phyloP scores from a whole-genome alignment of 1,140 invertebrate species.

The Pogonognathellus flavescens region DNA sequence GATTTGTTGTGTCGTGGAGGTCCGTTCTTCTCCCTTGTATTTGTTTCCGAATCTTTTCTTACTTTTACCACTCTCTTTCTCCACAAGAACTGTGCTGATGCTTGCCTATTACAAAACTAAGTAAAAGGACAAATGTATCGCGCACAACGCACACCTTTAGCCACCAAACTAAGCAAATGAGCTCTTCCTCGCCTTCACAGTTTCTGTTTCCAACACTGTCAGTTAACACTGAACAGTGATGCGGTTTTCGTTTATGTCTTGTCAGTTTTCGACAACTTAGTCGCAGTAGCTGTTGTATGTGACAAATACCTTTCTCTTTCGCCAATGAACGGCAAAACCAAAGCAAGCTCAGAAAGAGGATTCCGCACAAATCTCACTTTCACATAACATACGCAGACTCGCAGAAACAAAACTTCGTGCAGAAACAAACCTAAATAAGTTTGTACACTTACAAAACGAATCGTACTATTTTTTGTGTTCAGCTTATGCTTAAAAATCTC shows the following conservation, averaged over 20 bases:
- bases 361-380: neutral
- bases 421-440: neutral
- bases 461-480: too few species aligned
- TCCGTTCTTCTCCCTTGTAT: neutral
- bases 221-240: too few species aligned
- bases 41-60: slow-evolving; percentile 1
- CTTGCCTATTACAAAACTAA: too few species aligned
- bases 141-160: too few species aligned
- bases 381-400: slow-evolving; percentile 28
- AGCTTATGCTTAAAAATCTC: too few species aligned
- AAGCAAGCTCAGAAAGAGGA: neutral
- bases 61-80: neutral
- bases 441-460: neutral
- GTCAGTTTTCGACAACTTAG: neutral
- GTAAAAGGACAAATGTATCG: too few species aligned
- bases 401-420: neutral
- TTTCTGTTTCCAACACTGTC: neutral
- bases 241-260: too few species aligned
- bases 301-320: neutral
- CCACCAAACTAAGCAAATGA: too few species aligned
- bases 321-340: neutral
- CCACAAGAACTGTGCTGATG: too few species aligned
- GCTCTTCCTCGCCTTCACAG: neutral
- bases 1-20: neutral
- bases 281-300: neutral